phyloP scores from a whole-genome alignment of 2,113 vertebrate species.

The human (Homo sapiens) region GRCh38 chr6:169204501-169205000 shows the following conservation, averaged over 20 bases:
- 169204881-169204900: not conserved
- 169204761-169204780: fast-evolving
- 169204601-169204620: not conserved
- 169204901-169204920: not conserved
- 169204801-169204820: fast-evolving
- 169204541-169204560: not conserved
- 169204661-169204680: not conserved
- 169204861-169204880: not conserved
- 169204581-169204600: not conserved
- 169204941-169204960: too few relatives aligned
- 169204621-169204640: not conserved
- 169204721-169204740: not conserved
- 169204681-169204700: not conserved
- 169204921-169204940: not conserved
- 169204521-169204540: not conserved
- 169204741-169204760: not conserved
- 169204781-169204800: not conserved
- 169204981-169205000: not conserved
- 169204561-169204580: not conserved
- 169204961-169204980: not conserved
- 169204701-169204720: not conserved
- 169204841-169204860: not conserved
- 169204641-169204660: not conserved
- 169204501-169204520: not conserved
- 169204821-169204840: not conserved